phyloP scores from a whole-genome alignment of 2,888 invertebrate species.

The Dysmachus trigonus region DNA sequence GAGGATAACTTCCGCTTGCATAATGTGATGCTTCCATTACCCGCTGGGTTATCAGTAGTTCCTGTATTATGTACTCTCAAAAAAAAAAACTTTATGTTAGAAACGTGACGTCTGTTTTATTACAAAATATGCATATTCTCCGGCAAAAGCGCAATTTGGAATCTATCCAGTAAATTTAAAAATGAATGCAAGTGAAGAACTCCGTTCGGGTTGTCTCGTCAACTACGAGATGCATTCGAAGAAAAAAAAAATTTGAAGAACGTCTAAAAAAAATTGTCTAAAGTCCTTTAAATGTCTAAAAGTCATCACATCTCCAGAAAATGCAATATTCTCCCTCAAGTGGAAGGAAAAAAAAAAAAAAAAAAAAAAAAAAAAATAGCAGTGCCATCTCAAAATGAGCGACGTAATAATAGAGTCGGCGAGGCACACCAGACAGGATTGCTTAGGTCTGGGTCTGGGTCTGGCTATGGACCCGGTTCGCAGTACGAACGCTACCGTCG shows the following conservation, averaged over 20 bases:
- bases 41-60: no score
- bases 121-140: no score
- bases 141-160: neutral
- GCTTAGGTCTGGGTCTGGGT: neutral
- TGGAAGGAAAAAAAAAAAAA: neutral
- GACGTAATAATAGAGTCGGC: neutral
- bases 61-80: no score
- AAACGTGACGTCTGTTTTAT: no score
- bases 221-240: neutral
- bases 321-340: neutral
- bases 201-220: neutral
- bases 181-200: neutral
- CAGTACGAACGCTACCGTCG: neutral
- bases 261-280: neutral
- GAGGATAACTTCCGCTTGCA: no score
- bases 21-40: no score
- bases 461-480: neutral
- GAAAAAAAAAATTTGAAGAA: neutral
- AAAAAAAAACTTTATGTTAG: no score
- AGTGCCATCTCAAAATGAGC: neutral
- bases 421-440: neutral
- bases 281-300: neutral
- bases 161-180: neutral
- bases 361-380: neutral
- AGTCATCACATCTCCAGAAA: neutral